These are phyloP conservation scores for Melanotaenia nigrans DNA, from an alignment of 2,797 vertebrate genomes.

Conservation along the genomic window DNA sequence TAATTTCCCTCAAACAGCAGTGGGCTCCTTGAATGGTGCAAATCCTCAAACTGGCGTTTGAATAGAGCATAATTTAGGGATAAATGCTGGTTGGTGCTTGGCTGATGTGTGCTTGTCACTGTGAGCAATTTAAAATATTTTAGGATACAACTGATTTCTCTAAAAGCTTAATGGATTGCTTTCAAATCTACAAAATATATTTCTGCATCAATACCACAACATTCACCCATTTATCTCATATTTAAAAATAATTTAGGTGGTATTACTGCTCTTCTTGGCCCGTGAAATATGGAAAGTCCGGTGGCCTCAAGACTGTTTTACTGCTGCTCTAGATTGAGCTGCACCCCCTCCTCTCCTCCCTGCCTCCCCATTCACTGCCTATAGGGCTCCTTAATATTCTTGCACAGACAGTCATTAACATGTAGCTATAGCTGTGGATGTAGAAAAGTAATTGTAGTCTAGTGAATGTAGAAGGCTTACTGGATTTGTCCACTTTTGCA, in stretches of 20 bases:
- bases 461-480: conserved; percentile 16
- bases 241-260: neutral
- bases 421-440: conserved; percentile 32
- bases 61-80: neutral
- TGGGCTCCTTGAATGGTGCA: conserved; percentile 5
- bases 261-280: neutral
- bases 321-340: conserved; percentile 27
- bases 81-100: neutral
- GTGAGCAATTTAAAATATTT: conserved; percentile 4
- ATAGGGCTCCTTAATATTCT: conserved; percentile 30
- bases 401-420: conserved; percentile 46
- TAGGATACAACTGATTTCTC: neutral
- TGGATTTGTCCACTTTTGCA: conserved; percentile 43
- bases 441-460: conserved; percentile 21
- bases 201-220: neutral
- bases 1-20: conserved; percentile 6
- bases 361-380: conserved; percentile 13
- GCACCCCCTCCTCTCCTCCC: too few relatives aligned
- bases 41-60: conserved; percentile 2
- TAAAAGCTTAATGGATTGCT: neutral
- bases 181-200: neutral
- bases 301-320: conserved; percentile 23
- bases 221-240: neutral
- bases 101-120: neutral
- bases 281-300: conserved; percentile 11